Percentiles rank a stretch among this genome's conserved stretches.
Conservation (phyloP, 2,888 invertebrate genomes). For the Lycia hirtaria region DNA sequence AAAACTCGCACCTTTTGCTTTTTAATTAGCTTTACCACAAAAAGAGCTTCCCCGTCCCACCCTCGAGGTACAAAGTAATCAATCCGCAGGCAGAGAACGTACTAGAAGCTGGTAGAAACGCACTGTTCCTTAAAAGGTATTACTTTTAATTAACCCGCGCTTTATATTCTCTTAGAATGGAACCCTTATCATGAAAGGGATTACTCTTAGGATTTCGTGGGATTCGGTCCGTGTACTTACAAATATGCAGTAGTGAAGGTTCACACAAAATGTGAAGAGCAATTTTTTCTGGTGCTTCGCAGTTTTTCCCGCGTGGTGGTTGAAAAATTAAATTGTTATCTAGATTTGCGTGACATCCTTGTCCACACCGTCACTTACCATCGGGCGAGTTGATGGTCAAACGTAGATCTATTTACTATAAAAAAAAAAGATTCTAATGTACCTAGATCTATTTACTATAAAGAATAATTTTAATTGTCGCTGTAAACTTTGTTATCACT, state of each 20-base stretch:
- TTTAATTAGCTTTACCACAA: slow-evolving; percentile 18
- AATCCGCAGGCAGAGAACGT: slow-evolving; percentile 29
- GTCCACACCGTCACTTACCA: too few relatives aligned
- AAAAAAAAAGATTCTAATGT: too few relatives aligned
- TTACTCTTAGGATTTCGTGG: slow-evolving; percentile 31
- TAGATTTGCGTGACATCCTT: too few relatives aligned
- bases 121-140: slow-evolving; percentile 30
- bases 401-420: too few relatives aligned
- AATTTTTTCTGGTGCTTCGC: neutral
- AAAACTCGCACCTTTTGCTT: neutral
- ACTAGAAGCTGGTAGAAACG: slow-evolving; percentile 20
- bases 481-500: too few relatives aligned
- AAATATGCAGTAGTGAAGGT: slow-evolving; percentile 7
- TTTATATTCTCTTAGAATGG: slow-evolving; percentile 33
- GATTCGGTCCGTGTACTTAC: slow-evolving; percentile 10
- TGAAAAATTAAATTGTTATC: too few relatives aligned
- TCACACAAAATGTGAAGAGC: neutral
- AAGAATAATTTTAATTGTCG: too few relatives aligned
- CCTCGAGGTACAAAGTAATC: slow-evolving; percentile 23
- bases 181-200: slow-evolving; percentile 34
- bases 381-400: too few relatives aligned
- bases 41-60: slow-evolving; percentile 2
- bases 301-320: neutral
- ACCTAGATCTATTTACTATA: too few relatives aligned
- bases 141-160: slow-evolving; percentile 35